Evolutionary conservation across 1,140 invertebrate species (phyloP), one percentile per base, ranked within the genome.

Genomic region (Drosophila persimilis): DNA sequence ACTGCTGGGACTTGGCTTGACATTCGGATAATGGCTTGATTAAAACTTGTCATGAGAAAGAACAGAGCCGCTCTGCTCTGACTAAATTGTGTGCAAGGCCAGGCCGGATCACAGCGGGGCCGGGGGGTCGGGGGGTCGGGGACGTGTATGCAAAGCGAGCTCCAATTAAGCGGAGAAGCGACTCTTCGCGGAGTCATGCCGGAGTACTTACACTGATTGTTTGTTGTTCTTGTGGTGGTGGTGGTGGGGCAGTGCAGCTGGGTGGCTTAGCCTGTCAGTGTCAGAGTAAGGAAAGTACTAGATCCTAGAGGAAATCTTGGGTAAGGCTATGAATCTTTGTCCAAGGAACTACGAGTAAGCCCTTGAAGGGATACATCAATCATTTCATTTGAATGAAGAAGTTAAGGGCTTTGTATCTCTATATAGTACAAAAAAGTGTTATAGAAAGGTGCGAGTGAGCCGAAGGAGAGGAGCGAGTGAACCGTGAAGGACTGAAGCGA

Each of bases 11-110:
- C 69, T 77, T 77, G 69, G 65, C 81, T 77, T 77, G 69, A 67
- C 81, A 85, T 65, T 74, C 64, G 74, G 83, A 86, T 88, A 86
- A 86, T 86, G 63, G 72, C 81, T 86, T 86, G 81, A 86, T 88
- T 86, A 81, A 88, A 88, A 78, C 51, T 88, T 88, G 83, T 88
- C 81, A 81, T 85, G 80, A 66, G 77, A 86, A 77, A 60, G 43
- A 61, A 62, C 75, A 47, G 53, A 61, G 24, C 75, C n/a, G n/a
- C n/a, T n/a, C n/a, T n/a, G n/a, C n/a, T n/a, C 44, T 46, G 35
- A 41, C 50, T 48, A 51, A 61, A 47, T 53, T 50, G 44, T 70
- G 77, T 70, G 77, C 52, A 64, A 63, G 59, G 70, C 69, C 67
- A 73, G 45, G 26, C 24, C 26, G 8, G 48, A 8, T 13, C 48